These are phyloP conservation scores for Albula goreensis DNA, from an alignment of 2,113 vertebrate genomes.

Conservation along the genomic window DNA sequence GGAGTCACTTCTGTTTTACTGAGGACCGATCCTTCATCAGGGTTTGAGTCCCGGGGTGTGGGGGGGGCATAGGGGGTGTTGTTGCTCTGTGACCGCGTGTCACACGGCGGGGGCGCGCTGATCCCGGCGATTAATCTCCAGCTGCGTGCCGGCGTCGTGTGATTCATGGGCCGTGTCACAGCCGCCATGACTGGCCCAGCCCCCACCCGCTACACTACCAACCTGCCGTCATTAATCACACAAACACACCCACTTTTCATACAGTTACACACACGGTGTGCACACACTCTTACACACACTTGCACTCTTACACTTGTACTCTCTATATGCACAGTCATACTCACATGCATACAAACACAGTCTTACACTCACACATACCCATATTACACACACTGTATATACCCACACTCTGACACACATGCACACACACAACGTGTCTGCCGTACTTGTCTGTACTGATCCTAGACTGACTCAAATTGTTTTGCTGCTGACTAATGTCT, in stretches of 20 bases:
- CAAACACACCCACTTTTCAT: constrained; percentile 48
- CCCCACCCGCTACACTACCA: constrained; percentile 70
- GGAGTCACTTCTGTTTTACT: constrained; percentile 87
- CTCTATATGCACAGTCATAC: too few species aligned
- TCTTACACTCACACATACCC: constrained; percentile 58
- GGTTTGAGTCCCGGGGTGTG: constrained; percentile 58
- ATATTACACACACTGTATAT: too few species aligned
- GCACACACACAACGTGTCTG: neutral
- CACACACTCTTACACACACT: too few species aligned
- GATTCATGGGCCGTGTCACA: constrained; percentile 97
- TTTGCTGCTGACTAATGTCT: too few species aligned
- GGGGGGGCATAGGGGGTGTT: constrained; percentile 78
- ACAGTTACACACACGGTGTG: too few species aligned
- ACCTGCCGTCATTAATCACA: constrained; percentile 82
- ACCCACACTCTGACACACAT: neutral
- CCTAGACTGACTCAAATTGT: too few species aligned
- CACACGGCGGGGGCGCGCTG: constrained; percentile 93
- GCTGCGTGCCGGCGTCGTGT: constrained; percentile 95
- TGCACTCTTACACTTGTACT: too few species aligned
- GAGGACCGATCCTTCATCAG: constrained; percentile 88
- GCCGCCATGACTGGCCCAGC: constrained; percentile 69
- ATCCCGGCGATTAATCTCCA: constrained; percentile 97
- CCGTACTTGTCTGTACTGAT: too few species aligned
- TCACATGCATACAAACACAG: too few species aligned
- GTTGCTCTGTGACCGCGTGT: constrained; percentile 99